These are phyloP conservation scores for Hylyphantes graminicola DNA, from an alignment of 1,140 invertebrate genomes.

Conservation along the genomic window DNA sequence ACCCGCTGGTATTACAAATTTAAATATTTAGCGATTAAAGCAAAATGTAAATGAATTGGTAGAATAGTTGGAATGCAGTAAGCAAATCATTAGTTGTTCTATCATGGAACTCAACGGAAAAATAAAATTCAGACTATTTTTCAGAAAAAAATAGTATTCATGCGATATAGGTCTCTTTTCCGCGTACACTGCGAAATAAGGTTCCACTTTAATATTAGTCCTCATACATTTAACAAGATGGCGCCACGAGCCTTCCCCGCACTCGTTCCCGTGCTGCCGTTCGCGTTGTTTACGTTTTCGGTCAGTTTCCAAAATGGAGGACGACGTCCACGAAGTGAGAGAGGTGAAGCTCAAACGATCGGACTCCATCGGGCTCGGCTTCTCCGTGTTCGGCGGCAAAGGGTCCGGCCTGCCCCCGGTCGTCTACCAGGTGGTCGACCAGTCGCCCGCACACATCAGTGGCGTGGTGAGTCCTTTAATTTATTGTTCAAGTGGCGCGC, in stretches of 20 bases:
- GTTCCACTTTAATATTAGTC: not conserved
- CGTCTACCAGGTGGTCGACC: slow-evolving; percentile 90
- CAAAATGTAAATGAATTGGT: too few relatives aligned
- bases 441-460: slow-evolving; percentile 88
- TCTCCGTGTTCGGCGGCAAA: slow-evolving; percentile 86
- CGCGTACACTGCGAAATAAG: too few relatives aligned
- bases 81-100: too few relatives aligned
- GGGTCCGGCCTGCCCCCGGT: slow-evolving; percentile 82
- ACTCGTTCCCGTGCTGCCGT: not conserved
- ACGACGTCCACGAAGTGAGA: slow-evolving; percentile 31
- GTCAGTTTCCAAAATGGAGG: slow-evolving; percentile 52
- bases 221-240: not conserved
- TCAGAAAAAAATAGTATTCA: too few relatives aligned
- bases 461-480: slow-evolving; percentile 79
- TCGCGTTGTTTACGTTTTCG: slow-evolving; percentile 35
- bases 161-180: too few relatives aligned
- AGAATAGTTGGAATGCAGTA: too few relatives aligned
- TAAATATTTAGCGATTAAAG: too few relatives aligned
- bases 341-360: slow-evolving; percentile 64
- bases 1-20: too few relatives aligned
- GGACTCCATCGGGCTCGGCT: slow-evolving; percentile 78
- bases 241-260: not conserved
- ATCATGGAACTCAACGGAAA: too few relatives aligned
- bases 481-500: not conserved
- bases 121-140: too few relatives aligned